Evolutionary conservation across 2,888 invertebrate genomes (phyloP), one percentile per base, ranked within the genome.

Genomic region (Junonia oenone): DNA sequence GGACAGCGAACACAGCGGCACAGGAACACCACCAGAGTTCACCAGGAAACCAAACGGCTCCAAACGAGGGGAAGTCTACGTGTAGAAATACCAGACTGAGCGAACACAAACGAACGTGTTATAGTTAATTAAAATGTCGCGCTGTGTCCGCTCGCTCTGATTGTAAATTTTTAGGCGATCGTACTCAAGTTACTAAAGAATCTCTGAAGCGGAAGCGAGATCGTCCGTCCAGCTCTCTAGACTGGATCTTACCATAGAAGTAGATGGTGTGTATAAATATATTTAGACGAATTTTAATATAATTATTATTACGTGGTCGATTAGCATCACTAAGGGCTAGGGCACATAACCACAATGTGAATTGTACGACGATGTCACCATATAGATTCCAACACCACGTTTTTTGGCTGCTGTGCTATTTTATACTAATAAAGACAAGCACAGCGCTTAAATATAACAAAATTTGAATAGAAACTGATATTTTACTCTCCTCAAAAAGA

Each of bases 61-160:
- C 31, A 87, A 87, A 62, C 74, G 89, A 56, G 88, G 89, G 55
- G 88, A 88, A 66, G 89, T 89, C 38, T 89, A 89, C 63, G 89
- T 88, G 50, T 89, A 76, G 59, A 19, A n/a, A n/a, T n/a, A 14
- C 26, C 11, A 37, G 31, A 48, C 14, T 33, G 31, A n/a, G 13
- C 29, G 9, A 27, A 15, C n/a, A n/a, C n/a, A n/a, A n/a, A n/a
- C n/a, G n/a, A n/a, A n/a, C n/a, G n/a, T n/a, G n/a, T n/a, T n/a
- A n/a, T n/a, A n/a, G n/a, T n/a, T n/a, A n/a, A n/a, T n/a, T n/a
- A 13, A 26, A 26, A 26, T 43, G 11, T 43, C 6, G 22, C 26
- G 11, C 3, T 26, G 13, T 26, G 8, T 43, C 26, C 26, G 22
- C 13, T 43, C 43, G 43, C 22, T 43, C 13, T 43, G 43, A 43